A percentile compares a stretch with the other conserved stretches of the same genome.
phyloP scores from a whole-genome alignment of 2,113 vertebrate genomes.

The Brachyistius frenatus region DNA sequence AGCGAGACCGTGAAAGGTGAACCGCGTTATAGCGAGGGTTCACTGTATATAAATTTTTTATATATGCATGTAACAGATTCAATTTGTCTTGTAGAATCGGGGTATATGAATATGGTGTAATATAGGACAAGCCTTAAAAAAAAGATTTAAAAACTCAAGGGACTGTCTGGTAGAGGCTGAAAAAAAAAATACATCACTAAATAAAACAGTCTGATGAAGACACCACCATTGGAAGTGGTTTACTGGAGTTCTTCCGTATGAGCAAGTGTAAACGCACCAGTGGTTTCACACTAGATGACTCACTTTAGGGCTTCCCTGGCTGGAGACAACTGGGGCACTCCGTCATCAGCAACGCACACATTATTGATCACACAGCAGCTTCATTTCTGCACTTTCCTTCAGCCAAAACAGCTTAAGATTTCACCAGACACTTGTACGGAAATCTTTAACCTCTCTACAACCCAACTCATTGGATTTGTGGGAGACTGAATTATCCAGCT shows the following conservation, averaged over 20 bases:
- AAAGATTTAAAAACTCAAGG: too few species aligned
- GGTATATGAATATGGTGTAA: background rate
- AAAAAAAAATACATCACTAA: background rate
- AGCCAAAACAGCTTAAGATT: background rate
- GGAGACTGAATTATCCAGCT: too few species aligned
- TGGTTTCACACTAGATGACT: background rate
- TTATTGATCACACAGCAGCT: constrained; percentile 47
- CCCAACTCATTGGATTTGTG: background rate
- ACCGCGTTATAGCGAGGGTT: too few species aligned
- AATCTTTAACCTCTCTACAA: background rate
- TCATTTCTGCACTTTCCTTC: constrained; percentile 43
- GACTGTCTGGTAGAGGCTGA: too few species aligned
- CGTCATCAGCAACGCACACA: constrained; percentile 5
- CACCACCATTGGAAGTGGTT: background rate
- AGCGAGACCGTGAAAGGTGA: too few species aligned
- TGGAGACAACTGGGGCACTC: constrained; percentile 21
- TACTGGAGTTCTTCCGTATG: background rate
- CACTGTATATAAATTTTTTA: too few species aligned
- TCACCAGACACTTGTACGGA: background rate
- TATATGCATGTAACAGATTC: too few species aligned
- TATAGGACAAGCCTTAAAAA: too few species aligned
- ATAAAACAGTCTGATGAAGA: background rate
- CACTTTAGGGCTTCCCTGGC: constrained; percentile 1
- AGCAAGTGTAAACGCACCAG: background rate
- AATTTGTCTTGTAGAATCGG: too few species aligned